Conservation (phyloP, 1,140 invertebrate genomes). For the Hyphantria cunea region DNA sequence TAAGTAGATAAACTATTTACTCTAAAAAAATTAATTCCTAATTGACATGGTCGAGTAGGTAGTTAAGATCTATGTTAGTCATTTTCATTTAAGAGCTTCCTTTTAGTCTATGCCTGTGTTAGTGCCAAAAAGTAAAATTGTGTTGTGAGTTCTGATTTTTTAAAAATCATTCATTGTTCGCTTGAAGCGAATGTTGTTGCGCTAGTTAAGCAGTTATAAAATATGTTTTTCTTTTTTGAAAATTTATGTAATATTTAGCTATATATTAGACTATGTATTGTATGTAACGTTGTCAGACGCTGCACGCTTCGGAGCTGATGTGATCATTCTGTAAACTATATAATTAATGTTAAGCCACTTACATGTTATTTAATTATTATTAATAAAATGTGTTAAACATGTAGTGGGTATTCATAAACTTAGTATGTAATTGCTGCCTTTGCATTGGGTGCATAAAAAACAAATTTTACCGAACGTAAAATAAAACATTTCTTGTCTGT, state of each 20-base stretch:
- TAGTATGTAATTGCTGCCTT: conserved; percentile 19
- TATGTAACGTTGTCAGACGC: conserved; percentile 46
- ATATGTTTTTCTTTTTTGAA: conserved; percentile 37
- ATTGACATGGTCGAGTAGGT: too few species aligned
- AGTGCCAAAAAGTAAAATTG: conserved; percentile 60
- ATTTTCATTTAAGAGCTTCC: background rate
- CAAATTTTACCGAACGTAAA: conserved; percentile 14
- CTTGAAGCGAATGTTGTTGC: conserved; percentile 61
- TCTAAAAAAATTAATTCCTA: too few species aligned
- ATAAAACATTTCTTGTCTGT: conserved; percentile 21
- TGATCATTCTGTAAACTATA: conserved; percentile 61
- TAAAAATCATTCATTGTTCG: conserved; percentile 52
- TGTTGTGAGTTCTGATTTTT: conserved; percentile 54
- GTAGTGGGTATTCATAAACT: conserved; percentile 25
- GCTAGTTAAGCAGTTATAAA: conserved; percentile 42
- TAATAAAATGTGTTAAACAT: conserved; percentile 18
- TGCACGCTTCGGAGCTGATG: conserved; percentile 59
- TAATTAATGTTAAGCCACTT: conserved; percentile 33
- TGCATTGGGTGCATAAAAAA: background rate
- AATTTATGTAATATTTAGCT: conserved; percentile 54
- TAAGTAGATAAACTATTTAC: too few species aligned
- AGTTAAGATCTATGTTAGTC: too few species aligned
- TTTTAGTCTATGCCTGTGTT: conserved; percentile 51
- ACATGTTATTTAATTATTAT: conserved; percentile 27
- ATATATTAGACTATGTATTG: conserved; percentile 52